Evolutionary conservation across 2,797 vertebrate species (phyloP), one percentile per base, ranked within the genome.

Genomic region (Gallirallus australis): DNA sequence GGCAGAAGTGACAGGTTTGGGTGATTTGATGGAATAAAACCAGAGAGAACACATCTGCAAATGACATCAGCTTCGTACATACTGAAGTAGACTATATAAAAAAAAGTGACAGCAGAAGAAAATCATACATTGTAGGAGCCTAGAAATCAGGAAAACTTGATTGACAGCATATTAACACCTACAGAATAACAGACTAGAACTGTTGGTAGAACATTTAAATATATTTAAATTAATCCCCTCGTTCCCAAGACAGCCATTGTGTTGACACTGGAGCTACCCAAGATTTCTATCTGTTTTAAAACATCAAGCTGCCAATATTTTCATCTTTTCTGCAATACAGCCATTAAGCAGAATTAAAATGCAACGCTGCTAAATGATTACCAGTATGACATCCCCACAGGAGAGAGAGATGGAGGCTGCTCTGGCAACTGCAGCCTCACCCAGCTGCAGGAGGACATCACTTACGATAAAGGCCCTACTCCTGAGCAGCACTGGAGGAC

Each of bases 231-330:
- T 17, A 47, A 87, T 83, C 89, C 86, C 79, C 64, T 33, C 35
- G 9, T 47, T 85, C 71, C 69, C 1, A 0, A 89, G 64, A 84
- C 86, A 91, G 82, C 5, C 5, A 89, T 82, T 75, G 59, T 33
- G 82, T 75, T 89, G 86, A 81, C 12, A 15, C 37, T 85, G 18
- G 64, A 69, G 85, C 76, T 42, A 81, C 42, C 64, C 10, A 37
- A 66, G 56, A 57, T 84, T 86, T 94, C 59, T 61, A 48, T 92
- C 69, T 94, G 88, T 92, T 96, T 90, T 77, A 88, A 91, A 84
- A 95, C 73, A 84, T 15, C 73, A 80, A 82, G 75, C 77, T 93
- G 93, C 57, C 86, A 94, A 76, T 84, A 73, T 86, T 96, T 90
- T 77, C 70, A 70, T 89, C 88, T 80, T 39, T 73, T 61, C 87